Evolutionary conservation across 2,888 invertebrate species (phyloP).

Genomic region (Camponotus fellah): DNA sequence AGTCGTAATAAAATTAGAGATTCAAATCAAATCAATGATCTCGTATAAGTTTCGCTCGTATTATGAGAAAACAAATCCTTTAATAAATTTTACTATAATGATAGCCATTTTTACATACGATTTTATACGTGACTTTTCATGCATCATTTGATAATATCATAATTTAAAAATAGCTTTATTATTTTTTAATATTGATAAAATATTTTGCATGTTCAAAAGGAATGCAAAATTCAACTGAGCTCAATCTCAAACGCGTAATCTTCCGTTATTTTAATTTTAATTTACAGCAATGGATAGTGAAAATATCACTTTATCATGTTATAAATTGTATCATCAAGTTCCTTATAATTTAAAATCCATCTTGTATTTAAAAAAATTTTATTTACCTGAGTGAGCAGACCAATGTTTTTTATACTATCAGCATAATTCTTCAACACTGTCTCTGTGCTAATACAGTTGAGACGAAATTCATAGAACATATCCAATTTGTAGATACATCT

Average conservation of each 20-base stretch:
- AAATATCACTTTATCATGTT: neutral
- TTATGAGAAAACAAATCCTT: neutral
- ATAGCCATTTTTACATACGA: neutral
- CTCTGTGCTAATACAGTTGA: slow-evolving; percentile 90
- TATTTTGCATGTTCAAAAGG: neutral
- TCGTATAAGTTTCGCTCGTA: neutral
- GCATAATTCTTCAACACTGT: slow-evolving; percentile 90
- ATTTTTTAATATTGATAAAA: neutral
- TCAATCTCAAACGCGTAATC: neutral
- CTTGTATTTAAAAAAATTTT: neutral
- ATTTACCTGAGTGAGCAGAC: slow-evolving; percentile 90
- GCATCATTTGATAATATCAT: neutral
- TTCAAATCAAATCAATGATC: neutral
- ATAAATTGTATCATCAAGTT: neutral
- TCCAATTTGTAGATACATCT: slow-evolving; percentile 90
- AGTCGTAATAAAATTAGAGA: neutral
- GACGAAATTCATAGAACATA: slow-evolving; percentile 91
- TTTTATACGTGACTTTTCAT: neutral
- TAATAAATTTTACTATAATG: neutral
- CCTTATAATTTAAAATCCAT: neutral
- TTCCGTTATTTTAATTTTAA: neutral
- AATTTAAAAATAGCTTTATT: neutral
- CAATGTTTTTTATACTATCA: slow-evolving; percentile 90
- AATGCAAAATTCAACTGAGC: neutral
- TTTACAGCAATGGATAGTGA: neutral